phyloP scores from a whole-genome alignment of 1,140 invertebrate species.

The Centruroides sculpturatus region DNA sequence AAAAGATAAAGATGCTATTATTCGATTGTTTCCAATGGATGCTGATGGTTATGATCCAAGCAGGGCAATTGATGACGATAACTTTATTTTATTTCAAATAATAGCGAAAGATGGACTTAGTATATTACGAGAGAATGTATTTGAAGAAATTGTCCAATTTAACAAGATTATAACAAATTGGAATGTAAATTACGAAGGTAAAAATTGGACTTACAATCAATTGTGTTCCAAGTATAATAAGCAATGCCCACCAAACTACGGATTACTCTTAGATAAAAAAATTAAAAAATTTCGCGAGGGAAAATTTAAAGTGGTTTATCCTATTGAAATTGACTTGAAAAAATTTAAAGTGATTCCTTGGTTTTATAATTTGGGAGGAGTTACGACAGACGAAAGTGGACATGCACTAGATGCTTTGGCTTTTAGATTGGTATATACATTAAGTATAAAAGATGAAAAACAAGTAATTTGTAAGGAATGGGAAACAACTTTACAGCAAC shows the following conservation, averaged over 20 bases:
- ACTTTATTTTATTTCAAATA: conserved; percentile 69
- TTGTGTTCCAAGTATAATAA: conserved; percentile 68
- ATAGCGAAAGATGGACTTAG: conserved; percentile 63
- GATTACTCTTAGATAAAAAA: conserved; percentile 58
- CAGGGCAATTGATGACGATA: conserved; percentile 63
- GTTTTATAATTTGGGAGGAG: conserved; percentile 70
- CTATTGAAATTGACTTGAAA: conserved; percentile 69
- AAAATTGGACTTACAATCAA: conserved; percentile 41
- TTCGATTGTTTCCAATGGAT: conserved; percentile 26
- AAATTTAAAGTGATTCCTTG: conserved; percentile 69
- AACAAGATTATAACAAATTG: conserved; percentile 61
- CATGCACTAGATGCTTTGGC: conserved; percentile 58
- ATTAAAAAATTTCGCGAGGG: conserved; percentile 59
- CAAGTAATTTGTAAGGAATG: conserved; percentile 64
- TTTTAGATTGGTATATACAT: conserved; percentile 68
- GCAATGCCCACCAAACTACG: conserved; percentile 68
- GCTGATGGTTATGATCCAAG: conserved; percentile 13
- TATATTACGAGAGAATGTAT: conserved; percentile 56
- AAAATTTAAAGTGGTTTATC: conserved; percentile 64
- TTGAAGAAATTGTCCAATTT: conserved; percentile 55
- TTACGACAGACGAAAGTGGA: conserved; percentile 51
- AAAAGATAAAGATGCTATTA: conserved; percentile 58
- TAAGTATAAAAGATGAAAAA: conserved; percentile 62
- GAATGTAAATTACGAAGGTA: conserved; percentile 32
- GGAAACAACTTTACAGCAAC: conserved; percentile 66